Evolutionary conservation across 2,888 invertebrate genomes (phyloP).

Genomic region (Timema podura): DNA sequence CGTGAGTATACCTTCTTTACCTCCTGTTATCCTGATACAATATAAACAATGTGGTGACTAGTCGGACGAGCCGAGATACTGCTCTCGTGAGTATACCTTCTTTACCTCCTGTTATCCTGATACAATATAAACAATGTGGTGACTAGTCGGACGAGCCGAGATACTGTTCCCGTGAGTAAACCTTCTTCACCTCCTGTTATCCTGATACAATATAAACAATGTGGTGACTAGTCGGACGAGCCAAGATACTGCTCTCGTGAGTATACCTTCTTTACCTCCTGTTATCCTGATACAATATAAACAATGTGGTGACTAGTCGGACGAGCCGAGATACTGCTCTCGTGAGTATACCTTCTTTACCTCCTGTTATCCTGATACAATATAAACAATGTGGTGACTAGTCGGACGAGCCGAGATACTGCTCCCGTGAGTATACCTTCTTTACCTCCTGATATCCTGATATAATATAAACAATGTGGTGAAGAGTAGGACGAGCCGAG

Average conservation of each 20-base stretch:
- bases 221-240: constrained; percentile 74
- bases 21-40: too few relatives aligned
- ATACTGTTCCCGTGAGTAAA: constrained; percentile 70
- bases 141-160: constrained; percentile 74
- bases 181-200: too few relatives aligned
- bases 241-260: constrained; percentile 71
- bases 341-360: constrained; percentile 53
- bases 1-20: constrained; percentile 42
- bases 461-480: constrained; percentile 52
- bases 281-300: too few relatives aligned
- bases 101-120: too few relatives aligned
- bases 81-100: constrained; percentile 61
- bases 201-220: too few relatives aligned
- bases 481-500: constrained; percentile 74
- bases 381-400: constrained; percentile 62
- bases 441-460: too few relatives aligned
- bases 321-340: constrained; percentile 70
- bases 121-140: too few relatives aligned
- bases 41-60: constrained; percentile 62
- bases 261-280: too few relatives aligned
- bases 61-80: constrained; percentile 70
- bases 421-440: constrained; percentile 63
- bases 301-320: constrained; percentile 74
- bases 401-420: constrained; percentile 70
- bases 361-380: too few relatives aligned